A percentile compares a stretch with the other conserved stretches of the same genome.
Conservation (phyloP, 2,888 invertebrate genomes). For the Lasioglossum morio region DNA sequence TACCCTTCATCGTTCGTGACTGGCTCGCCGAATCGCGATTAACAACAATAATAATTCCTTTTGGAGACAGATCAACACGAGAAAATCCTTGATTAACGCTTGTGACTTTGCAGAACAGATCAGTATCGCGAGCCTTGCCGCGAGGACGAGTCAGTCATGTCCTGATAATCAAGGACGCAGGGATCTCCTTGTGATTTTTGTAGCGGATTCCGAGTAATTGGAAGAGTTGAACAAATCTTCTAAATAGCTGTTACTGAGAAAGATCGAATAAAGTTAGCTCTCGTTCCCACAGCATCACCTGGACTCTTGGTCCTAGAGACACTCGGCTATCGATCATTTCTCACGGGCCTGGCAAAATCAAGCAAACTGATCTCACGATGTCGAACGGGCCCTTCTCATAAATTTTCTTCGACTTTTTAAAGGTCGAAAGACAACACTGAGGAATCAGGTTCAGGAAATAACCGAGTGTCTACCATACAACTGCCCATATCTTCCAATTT, state of each 20-base stretch:
- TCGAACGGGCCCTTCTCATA: neutral
- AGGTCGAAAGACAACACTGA: neutral
- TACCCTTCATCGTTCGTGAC: neutral
- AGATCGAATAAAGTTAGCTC: neutral
- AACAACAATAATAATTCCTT: too few relatives aligned
- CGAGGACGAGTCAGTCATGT: constrained; percentile 3
- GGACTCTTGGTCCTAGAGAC: neutral
- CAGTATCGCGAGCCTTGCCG: neutral
- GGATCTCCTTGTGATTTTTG: neutral
- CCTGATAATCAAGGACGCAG: constrained; percentile 37
- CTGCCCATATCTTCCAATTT: neutral
- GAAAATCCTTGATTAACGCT: neutral
- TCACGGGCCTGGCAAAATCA: neutral
- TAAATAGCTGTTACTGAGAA: neutral
- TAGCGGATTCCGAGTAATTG: neutral
- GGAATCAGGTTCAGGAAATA: neutral
- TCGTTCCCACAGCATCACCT: neutral
- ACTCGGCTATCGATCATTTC: neutral
- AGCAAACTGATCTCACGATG: constrained; percentile 2
- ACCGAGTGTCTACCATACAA: neutral
- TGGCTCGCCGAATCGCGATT: neutral
- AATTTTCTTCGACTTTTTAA: neutral
- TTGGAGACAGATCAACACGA: neutral
- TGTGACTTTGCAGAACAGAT: neutral
- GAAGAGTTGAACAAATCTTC: neutral